Evolutionary conservation across 2,797 vertebrate genomes (phyloP), one percentile per base, ranked within the genome.

Genomic region (Ctenopoma kingsleyae): DNA sequence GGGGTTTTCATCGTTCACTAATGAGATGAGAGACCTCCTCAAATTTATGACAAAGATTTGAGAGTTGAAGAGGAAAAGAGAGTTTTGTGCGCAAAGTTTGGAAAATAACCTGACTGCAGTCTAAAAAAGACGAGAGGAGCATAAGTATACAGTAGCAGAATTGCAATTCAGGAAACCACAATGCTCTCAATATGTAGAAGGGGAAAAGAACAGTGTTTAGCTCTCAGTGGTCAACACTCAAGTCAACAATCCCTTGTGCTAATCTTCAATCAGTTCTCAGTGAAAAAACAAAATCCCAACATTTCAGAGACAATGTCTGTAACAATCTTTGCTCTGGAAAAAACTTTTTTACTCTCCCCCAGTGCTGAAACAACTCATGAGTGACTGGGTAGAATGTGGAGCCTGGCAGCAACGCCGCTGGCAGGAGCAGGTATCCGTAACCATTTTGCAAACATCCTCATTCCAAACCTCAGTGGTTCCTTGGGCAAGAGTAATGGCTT

Each of bases 401-500:
- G 65, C 54, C 43, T 55, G 73, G 69, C 75, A 86, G 84, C 69
- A 44, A 16, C 50, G 49, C 69, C 5, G 54, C 74, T 70, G 74
- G 75, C 82, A 61, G 63, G 54, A 76, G 72, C 85, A 80, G 83
- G 84, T 87, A 71, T 84, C 87, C 25, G 20, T 83, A 83, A 82
- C 80, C 66, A 63, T 79, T 76, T 65, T 57, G 41, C 73, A 78
- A 82, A 72, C 65, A 66, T 55, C 79, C 66, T 70, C 41, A 53
- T 78, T 78, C 88, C 78, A 87, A 85, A 90, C 82, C 83, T 86
- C 84, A 80, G 74, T 48, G 84, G 80, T 78, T 92, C 87, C 82
- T 87, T 84, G 95, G 95, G 95, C 93, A 94, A 95, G 95, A 97
- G 94, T 97, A 97, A 98, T 97, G 95, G 95, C 95, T 95, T 91